Conservation (phyloP, 2,888 invertebrate genomes). For the Allygus modestus region DNA sequence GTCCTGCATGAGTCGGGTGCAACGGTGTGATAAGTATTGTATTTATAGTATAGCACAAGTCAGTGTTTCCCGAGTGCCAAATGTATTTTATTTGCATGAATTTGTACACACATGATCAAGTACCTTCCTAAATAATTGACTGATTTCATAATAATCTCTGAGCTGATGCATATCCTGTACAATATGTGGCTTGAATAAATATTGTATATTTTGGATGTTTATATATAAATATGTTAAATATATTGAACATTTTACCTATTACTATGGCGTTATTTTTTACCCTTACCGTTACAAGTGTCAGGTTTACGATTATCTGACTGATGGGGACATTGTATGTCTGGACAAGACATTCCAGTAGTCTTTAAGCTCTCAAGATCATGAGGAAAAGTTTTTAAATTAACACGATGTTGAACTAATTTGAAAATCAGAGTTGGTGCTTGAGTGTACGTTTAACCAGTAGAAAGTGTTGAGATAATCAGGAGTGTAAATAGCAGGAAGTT, state of each 20-base stretch:
- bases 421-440: too few relatives aligned
- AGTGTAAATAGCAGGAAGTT: too few relatives aligned
- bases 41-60: constrained; percentile 30
- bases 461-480: too few relatives aligned
- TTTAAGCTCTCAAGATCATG: too few relatives aligned
- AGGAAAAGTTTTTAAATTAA: too few relatives aligned
- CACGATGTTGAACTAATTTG: too few relatives aligned
- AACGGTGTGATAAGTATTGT: constrained; percentile 25
- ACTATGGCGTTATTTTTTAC: neutral
- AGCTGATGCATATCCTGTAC: constrained; percentile 23
- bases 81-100: neutral
- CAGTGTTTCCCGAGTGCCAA: constrained; percentile 26
- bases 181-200: constrained; percentile 41
- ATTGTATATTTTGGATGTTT: constrained; percentile 54
- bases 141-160: constrained; percentile 19
- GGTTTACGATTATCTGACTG: too few relatives aligned
- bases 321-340: too few relatives aligned
- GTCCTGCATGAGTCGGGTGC: neutral
- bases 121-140: neutral
- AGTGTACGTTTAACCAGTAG: too few relatives aligned
- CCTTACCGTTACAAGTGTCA: too few relatives aligned
- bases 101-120: constrained; percentile 1
- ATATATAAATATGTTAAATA: constrained; percentile 18
- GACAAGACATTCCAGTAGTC: too few relatives aligned
- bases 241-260: constrained; percentile 1